Conservation (phyloP, 2,113 vertebrate species). For the Meleagris gallopavo region DNA sequence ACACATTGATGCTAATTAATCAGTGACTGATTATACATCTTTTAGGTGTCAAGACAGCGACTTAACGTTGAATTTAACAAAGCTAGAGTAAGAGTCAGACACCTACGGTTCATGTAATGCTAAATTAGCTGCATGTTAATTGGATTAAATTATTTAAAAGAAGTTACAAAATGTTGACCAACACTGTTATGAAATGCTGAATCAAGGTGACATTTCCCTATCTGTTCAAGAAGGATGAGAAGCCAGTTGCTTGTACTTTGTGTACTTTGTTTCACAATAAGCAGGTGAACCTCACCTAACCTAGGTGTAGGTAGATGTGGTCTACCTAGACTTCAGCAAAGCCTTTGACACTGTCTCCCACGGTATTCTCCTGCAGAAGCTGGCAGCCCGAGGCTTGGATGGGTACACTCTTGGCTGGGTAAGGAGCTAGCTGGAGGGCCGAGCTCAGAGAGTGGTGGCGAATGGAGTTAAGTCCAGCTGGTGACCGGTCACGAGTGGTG, state of each 20-base stretch:
- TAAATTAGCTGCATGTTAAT: conserved; percentile 34
- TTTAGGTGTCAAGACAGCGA: not conserved
- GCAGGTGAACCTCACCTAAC: accelerated
- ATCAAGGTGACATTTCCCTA: not conserved
- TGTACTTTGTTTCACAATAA: not conserved
- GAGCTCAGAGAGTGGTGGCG: too few species aligned
- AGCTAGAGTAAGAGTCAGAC: not conserved
- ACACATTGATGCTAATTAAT: conserved; percentile 52
- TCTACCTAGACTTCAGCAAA: too few species aligned
- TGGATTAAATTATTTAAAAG: conserved; percentile 24
- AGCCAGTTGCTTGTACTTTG: not conserved
- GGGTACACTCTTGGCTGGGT: too few species aligned
- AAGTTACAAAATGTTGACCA: conserved; percentile 13
- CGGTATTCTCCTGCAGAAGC: too few species aligned
- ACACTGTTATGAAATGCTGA: not conserved
- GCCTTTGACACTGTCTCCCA: too few species aligned
- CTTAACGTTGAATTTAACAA: not conserved
- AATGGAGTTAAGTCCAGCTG: too few species aligned
- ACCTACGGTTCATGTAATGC: not conserved
- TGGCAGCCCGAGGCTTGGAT: too few species aligned
- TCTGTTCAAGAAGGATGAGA: not conserved
- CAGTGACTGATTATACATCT: conserved; percentile 35
- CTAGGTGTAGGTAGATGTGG: too few species aligned
- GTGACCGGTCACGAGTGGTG: too few species aligned
- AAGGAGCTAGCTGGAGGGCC: too few species aligned